A percentile compares a stretch with the other conserved stretches of the same genome.
These are phyloP conservation scores for Centroberyx gerrardi DNA, from an alignment of 2,797 vertebrate genomes.

Conservation along the genomic window DNA sequence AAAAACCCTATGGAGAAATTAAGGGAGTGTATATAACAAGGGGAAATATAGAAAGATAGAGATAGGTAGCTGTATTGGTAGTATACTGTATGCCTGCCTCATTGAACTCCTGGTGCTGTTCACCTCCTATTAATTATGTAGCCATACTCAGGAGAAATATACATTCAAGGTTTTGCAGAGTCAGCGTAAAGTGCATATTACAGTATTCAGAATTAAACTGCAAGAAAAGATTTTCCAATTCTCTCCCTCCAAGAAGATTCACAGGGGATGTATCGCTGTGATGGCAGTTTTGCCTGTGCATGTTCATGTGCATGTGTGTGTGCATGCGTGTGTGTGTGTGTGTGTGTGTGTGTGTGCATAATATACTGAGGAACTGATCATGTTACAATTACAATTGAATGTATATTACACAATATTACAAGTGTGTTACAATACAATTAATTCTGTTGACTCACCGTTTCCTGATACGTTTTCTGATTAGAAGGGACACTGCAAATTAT, in stretches of 20 bases:
- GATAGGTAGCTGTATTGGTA: slow-evolving; percentile 11
- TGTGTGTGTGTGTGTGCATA: background rate
- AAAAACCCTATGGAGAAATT: background rate
- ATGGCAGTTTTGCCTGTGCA: slow-evolving; percentile 25
- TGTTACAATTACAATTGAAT: slow-evolving; percentile 23
- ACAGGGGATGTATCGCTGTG: slow-evolving; percentile 11
- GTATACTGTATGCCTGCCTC: slow-evolving; percentile 32
- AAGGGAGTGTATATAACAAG: background rate
- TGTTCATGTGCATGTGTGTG: background rate
- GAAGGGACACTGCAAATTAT: background rate
- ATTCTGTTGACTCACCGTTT: background rate
- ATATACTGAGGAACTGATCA: slow-evolving; percentile 12
- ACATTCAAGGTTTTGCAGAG: slow-evolving; percentile 43
- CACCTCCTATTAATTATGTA: slow-evolving; percentile 52
- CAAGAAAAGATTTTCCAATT: slow-evolving; percentile 27
- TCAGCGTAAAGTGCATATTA: slow-evolving; percentile 47
- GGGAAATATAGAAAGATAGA: slow-evolving; percentile 5
- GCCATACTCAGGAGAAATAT: slow-evolving; percentile 30
- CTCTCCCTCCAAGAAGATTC: background rate
- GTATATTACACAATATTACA: background rate
- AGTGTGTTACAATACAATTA: background rate
- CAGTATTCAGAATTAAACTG: no score
- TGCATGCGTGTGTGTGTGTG: background rate
- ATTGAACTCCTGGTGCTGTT: no score
- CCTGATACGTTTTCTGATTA: background rate